Base-by-base conservation (phyloP, 2,797 vertebrate species). In the Limnodromus scolopaceus region DNA sequence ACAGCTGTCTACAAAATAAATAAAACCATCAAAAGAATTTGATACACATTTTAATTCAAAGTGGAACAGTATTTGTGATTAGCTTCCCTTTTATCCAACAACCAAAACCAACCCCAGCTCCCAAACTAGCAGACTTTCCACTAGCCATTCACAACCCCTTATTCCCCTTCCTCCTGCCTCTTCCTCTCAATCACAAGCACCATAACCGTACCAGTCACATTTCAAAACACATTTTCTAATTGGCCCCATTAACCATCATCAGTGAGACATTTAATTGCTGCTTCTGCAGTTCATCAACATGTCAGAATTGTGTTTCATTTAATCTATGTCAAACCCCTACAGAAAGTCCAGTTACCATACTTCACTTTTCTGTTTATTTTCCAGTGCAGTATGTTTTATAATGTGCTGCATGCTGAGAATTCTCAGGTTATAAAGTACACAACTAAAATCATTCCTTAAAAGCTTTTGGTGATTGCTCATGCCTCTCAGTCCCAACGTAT, bases 211-310 rank as follows among this genome's bases (percentile, higher is more conserved):
- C 64, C 46, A 65, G 34, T 14, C 24, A 69, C 48, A 84, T 82
- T 96, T 97, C 94, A 91, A 91, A 94, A 84, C 87, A 84, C 68
- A 45, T 74, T 93, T 65, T 94, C 70, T 97, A 97, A 98, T 97
- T 96, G 93, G 75, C 91, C 66, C 92, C 71, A 95, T 97, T 96
- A 96, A 89, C 30, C 27, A 75, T 83, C 85, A 92, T 86, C 84
- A 94, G 84, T 87, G 89, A 95, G 94, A 96, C 60, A 87, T 96
- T 93, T 96, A 96, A 96, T 94, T 95, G 53, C 84, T 78, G 87
- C 66, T 92, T 92, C 63, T 88, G 74, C 77, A 90, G 63, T 81
- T 96, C 81, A 87, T 93, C 95, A 95, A 83, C 72, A 43, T 39
- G 34, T 71, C 85, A 38, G 57, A 94, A 93, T 68, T 76, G 46